Evolutionary conservation across 1,140 invertebrate species (phyloP).

Genomic region (Eueides isabella): DNA sequence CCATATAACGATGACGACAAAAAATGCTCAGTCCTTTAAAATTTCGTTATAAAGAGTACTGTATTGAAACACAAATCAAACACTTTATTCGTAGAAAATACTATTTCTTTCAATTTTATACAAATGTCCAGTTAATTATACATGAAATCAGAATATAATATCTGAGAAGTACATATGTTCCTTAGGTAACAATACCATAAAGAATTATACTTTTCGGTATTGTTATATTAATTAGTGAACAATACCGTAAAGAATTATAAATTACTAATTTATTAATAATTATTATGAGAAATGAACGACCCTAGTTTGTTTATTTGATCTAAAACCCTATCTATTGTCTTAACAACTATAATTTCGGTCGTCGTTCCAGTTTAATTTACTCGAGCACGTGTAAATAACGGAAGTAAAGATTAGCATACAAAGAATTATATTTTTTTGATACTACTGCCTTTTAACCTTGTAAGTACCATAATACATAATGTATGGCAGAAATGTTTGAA

Average conservation of each 20-base stretch:
- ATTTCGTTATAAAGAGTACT: too few species aligned
- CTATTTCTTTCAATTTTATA: too few species aligned
- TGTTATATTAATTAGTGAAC: too few species aligned
- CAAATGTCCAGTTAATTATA: too few species aligned
- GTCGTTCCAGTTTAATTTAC: slow-evolving; percentile 22
- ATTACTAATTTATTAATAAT: not conserved
- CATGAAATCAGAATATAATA: too few species aligned
- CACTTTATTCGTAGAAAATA: too few species aligned
- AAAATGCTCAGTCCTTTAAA: too few species aligned
- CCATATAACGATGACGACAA: too few species aligned
- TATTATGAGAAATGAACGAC: not conserved
- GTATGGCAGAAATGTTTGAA: not conserved
- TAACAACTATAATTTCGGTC: slow-evolving; percentile 20
- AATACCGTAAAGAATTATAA: not conserved
- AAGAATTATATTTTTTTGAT: not conserved
- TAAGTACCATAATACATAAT: not conserved
- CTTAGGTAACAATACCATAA: too few species aligned
- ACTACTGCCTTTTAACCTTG: not conserved
- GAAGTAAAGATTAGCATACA: slow-evolving; percentile 1
- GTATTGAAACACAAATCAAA: too few species aligned
- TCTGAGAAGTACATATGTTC: too few species aligned
- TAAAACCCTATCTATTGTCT: slow-evolving; percentile 28
- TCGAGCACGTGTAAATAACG: slow-evolving; percentile 16
- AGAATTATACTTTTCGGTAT: too few species aligned
- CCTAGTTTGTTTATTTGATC: slow-evolving; percentile 15